Conservation (phyloP, 2,113 vertebrate genomes). For the Sinocyclocheilus rhinocerous region DNA sequence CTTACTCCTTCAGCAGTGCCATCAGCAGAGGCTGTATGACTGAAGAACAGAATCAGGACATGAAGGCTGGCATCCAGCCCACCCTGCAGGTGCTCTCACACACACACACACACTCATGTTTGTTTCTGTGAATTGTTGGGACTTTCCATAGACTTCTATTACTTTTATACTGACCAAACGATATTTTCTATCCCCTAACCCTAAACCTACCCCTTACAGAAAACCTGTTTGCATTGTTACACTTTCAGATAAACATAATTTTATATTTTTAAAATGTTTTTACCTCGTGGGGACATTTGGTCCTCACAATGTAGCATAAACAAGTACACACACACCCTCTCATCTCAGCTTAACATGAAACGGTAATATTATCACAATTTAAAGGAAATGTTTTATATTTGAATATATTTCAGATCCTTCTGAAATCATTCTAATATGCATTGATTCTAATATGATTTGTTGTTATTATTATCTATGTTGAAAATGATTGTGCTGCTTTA, state of each 20-base stretch:
- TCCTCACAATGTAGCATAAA: neutral
- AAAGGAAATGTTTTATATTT: neutral
- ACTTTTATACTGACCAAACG: no score
- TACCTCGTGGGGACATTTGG: no score
- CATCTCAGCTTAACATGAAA: neutral
- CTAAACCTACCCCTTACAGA: no score
- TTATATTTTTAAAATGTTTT: no score
- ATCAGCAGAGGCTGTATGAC: constrained; percentile 89
- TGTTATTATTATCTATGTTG: neutral
- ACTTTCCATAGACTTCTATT: no score
- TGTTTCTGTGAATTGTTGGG: no score
- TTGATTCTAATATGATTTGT: neutral
- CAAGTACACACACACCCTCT: neutral
- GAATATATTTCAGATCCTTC: neutral
- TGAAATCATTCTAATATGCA: neutral
- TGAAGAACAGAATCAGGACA: constrained; percentile 83
- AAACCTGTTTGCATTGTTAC: no score
- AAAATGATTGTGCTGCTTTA: neutral
- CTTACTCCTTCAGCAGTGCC: constrained; percentile 94
- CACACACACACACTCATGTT: neutral
- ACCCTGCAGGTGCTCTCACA: constrained; percentile 81
- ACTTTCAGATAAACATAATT: no score
- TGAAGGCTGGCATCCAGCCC: constrained; percentile 90
- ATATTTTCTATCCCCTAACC: no score
- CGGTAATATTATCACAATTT: neutral